Conservation (phyloP, 1,140 invertebrate genomes). For the Bombus impatiens region DNA sequence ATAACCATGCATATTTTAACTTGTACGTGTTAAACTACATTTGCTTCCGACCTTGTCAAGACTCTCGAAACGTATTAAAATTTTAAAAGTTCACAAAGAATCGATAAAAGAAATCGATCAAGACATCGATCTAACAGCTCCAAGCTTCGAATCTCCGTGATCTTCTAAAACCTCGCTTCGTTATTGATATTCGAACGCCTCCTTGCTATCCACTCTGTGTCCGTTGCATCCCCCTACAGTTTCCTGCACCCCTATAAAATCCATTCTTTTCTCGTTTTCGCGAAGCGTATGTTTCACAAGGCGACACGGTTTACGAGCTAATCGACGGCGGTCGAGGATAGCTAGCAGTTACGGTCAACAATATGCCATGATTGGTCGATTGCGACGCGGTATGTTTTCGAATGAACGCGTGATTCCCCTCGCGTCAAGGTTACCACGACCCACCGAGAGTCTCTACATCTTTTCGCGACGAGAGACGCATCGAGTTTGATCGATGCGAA, state of each 20-base stretch:
- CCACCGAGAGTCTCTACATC: not conserved
- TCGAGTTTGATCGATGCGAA: not conserved
- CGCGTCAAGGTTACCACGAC: not conserved
- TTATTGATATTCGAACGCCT: not conserved
- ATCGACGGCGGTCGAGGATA: not conserved
- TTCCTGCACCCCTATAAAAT: not conserved
- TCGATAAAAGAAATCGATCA: not conserved
- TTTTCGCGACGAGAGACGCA: not conserved
- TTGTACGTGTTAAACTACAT: not conserved
- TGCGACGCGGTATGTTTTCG: constrained; percentile 4
- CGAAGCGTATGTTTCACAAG: not conserved
- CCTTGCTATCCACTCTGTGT: fast-evolving
- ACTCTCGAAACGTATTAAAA: not conserved
- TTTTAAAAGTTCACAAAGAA: not conserved
- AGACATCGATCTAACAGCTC: too few relatives aligned
- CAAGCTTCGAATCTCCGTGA: too few relatives aligned
- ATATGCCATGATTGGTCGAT: constrained; percentile 12
- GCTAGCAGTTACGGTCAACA: not conserved
- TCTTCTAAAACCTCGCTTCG: not conserved
- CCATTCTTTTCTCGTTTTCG: not conserved
- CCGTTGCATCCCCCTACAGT: too few relatives aligned
- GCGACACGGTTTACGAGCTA: not conserved
- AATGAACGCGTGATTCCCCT: constrained; percentile 29
- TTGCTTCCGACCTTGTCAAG: not conserved
- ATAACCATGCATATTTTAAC: too few relatives aligned